Percentiles rank a stretch among this genome's conserved stretches.
phyloP scores from a whole-genome alignment of 2,113 vertebrate species.

The Mellivora capensis region DNA sequence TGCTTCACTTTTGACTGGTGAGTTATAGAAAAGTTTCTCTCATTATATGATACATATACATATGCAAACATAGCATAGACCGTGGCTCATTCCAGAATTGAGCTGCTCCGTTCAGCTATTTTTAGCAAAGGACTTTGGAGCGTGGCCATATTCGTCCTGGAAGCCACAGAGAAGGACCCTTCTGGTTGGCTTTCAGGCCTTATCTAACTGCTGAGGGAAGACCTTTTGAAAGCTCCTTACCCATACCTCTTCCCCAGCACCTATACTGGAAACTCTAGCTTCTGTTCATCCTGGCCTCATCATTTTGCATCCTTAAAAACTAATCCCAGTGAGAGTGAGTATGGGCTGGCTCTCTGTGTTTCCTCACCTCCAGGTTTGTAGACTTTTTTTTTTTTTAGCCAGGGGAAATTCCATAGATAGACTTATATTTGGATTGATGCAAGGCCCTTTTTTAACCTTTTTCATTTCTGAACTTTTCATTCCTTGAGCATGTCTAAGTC shows the following conservation, averaged over 20 bases:
- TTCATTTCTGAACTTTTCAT: not conserved
- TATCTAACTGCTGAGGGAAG: not conserved
- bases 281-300: not conserved
- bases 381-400: not conserved
- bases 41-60: not conserved
- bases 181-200: constrained; percentile 14
- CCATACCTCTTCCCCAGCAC: not conserved
- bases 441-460: not conserved
- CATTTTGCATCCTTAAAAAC: constrained; percentile 12
- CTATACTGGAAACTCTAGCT: not conserved
- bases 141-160: constrained; percentile 13
- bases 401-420: not conserved
- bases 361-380: not conserved
- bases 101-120: constrained; percentile 43
- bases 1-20: not conserved
- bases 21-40: not conserved
- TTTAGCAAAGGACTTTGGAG: constrained; percentile 62
- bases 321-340: not conserved
- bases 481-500: not conserved
- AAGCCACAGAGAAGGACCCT: constrained; percentile 47
- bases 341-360: not conserved
- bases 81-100: constrained; percentile 41
- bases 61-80: not conserved
- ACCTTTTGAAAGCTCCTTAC: not conserved
- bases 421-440: not conserved